A percentile compares a stretch with the other conserved stretches of the same genome.
These are phyloP conservation scores for Machimus atricapillus DNA, from an alignment of 2,888 invertebrate genomes.

Conservation along the genomic window DNA sequence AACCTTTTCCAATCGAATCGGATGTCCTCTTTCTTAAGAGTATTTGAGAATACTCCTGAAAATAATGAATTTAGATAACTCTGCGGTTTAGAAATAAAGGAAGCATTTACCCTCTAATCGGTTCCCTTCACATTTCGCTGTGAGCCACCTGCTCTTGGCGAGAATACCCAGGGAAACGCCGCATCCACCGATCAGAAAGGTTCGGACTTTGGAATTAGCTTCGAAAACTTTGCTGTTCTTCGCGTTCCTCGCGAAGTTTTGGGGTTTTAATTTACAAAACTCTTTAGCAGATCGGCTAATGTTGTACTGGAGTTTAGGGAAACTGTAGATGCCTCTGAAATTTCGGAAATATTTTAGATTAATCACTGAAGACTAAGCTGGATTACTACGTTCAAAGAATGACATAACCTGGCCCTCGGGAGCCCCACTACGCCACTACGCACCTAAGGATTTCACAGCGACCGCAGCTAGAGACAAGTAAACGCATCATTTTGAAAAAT, in stretches of 20 bases:
- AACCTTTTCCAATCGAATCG: slow-evolving; percentile 83
- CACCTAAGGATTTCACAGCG: slow-evolving; percentile 22
- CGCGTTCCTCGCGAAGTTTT: neutral
- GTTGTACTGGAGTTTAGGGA: slow-evolving; percentile 4
- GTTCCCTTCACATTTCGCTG: slow-evolving; percentile 56
- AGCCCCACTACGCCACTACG: neutral
- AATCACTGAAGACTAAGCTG: neutral
- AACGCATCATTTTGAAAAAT: slow-evolving; percentile 11
- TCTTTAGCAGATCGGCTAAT: neutral
- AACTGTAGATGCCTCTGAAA: neutral
- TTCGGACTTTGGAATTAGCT: slow-evolving; percentile 13
- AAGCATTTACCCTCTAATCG: slow-evolving; percentile 52
- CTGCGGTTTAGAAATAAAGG: neutral
- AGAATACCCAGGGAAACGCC: slow-evolving; percentile 54
- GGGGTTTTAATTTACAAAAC: neutral
- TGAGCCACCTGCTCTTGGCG: slow-evolving; percentile 50
- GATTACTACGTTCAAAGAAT: neutral
- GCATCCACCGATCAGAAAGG: slow-evolving; percentile 50
- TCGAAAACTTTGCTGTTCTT: neutral
- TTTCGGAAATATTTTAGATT: neutral
- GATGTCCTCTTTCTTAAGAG: slow-evolving; percentile 62
- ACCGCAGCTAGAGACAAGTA: slow-evolving; percentile 17
- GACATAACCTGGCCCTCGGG: neutral
- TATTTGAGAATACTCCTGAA: slow-evolving; percentile 24
- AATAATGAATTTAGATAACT: neutral